Percentiles rank a stretch among this genome's conserved stretches.
Evolutionary conservation across 2,888 invertebrate species (phyloP).

Genomic region (Strigamia maritima): DNA sequence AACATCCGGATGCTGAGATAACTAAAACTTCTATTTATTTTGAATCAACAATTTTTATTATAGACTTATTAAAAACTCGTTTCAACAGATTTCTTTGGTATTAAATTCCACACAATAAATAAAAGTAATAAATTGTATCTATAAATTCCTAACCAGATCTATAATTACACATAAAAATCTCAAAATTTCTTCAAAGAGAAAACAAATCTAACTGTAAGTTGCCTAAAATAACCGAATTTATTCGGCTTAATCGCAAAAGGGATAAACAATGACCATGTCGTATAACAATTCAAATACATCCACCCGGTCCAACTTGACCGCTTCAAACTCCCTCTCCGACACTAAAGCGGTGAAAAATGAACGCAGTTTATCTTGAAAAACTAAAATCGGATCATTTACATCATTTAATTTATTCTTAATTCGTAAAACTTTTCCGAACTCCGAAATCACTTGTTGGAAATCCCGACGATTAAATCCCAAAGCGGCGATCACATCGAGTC

Average conservation of each 20-base stretch:
- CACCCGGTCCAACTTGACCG: neutral
- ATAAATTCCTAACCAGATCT: too few relatives aligned
- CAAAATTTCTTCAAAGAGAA: too few relatives aligned
- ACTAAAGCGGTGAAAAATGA: neutral
- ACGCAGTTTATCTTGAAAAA: neutral
- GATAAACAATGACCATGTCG: constrained; percentile 25
- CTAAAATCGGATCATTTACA: neutral
- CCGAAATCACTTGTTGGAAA: neutral
- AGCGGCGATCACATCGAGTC: neutral
- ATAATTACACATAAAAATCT: too few relatives aligned
- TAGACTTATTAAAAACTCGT: neutral
- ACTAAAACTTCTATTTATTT: neutral
- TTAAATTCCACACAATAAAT: neutral
- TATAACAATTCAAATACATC: neutral
- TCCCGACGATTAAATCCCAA: neutral
- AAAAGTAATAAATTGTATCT: neutral
- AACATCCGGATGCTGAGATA: neutral
- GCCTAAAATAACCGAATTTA: neutral
- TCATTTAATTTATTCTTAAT: neutral
- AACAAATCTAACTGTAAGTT: too few relatives aligned
- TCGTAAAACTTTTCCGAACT: neutral
- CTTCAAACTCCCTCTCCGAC: neutral
- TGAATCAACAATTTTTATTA: neutral
- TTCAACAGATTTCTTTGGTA: too few relatives aligned
- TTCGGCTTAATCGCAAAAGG: neutral